Evolutionary conservation across 1,140 invertebrate genomes (phyloP).

Genomic region (Drosophila nebulosa): DNA sequence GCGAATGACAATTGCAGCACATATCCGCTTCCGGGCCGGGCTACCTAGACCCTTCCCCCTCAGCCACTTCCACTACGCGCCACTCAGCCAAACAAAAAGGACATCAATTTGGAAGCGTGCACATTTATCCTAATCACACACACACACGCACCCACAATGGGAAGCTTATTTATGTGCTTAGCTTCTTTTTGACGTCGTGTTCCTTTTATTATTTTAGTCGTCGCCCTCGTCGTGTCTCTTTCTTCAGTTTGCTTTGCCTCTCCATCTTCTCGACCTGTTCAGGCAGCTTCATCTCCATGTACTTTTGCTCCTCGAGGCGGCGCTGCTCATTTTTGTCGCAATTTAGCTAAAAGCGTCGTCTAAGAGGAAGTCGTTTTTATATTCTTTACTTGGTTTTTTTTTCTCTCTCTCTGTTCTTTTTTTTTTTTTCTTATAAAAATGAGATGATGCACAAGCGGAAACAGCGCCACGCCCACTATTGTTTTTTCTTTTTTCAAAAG

Average conservation of each 20-base stretch:
- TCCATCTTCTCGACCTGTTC: not conserved
- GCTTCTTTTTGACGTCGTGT: conserved; percentile 63
- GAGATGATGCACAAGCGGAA: conserved; percentile 24
- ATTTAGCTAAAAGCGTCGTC: conserved; percentile 78
- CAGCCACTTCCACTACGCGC: not conserved
- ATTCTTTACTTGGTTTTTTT: conserved; percentile 38
- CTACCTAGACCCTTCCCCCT: not conserved
- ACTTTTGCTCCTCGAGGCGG: conserved; percentile 14
- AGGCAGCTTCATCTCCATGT: not conserved
- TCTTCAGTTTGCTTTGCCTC: not conserved
- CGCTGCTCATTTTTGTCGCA: conserved; percentile 74
- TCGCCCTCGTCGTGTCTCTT: conserved; percentile 4
- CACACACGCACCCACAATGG: conserved; percentile 27
- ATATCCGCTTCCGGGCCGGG: conserved; percentile 64
- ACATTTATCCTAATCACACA: conserved; percentile 78
- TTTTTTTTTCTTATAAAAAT: conserved; percentile 27
- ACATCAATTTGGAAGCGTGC: conserved; percentile 70
- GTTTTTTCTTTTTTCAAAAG: conserved; percentile 7
- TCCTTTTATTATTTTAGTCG: conserved; percentile 78
- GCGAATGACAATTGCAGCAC: conserved; percentile 75
- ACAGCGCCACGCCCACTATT: conserved; percentile 31
- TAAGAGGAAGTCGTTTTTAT: conserved; percentile 78
- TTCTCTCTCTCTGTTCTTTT: conserved; percentile 13
- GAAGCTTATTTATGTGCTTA: conserved; percentile 70
- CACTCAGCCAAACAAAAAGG: conserved; percentile 15